phyloP scores from a whole-genome alignment of 2,797 vertebrate genomes.

The Tapirus indicus region DNA sequence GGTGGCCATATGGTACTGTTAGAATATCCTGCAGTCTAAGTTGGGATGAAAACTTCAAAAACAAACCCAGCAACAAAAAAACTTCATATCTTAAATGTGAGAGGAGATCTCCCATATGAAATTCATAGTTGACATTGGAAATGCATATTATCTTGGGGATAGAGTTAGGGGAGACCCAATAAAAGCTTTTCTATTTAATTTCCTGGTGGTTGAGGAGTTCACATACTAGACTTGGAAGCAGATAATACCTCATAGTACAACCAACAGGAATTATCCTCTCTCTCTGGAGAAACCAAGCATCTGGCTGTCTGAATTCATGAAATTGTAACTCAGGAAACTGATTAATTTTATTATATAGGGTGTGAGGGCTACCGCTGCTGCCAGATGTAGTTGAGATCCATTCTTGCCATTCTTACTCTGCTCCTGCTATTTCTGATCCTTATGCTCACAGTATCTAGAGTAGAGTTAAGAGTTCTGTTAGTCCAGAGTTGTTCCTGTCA shows the following conservation, averaged over 20 bases:
- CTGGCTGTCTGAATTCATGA: slow-evolving; percentile 35
- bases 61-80: slow-evolving; percentile 1
- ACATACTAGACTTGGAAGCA: slow-evolving; percentile 37
- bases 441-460: neutral
- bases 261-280: neutral
- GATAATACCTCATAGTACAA: slow-evolving; percentile 29
- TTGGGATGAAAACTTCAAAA: neutral
- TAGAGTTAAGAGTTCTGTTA: neutral
- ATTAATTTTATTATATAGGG: slow-evolving; percentile 17
- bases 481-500: neutral
- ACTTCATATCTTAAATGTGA: slow-evolving; percentile 10
- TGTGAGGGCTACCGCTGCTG: neutral
- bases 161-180: neutral
- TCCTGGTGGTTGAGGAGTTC: slow-evolving; percentile 45
- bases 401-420: neutral
- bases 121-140: slow-evolving; percentile 29
- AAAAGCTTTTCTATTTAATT: slow-evolving; percentile 56
- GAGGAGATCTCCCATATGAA: neutral
- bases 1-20: neutral
- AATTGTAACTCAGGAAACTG: slow-evolving; percentile 17
- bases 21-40: neutral
- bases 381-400: neutral
- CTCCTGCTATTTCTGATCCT: neutral
- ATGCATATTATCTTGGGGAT: slow-evolving; percentile 16
- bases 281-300: slow-evolving; percentile 23